Evolutionary conservation across 2,113 vertebrate species (phyloP).

Genomic region (Naja naja): DNA sequence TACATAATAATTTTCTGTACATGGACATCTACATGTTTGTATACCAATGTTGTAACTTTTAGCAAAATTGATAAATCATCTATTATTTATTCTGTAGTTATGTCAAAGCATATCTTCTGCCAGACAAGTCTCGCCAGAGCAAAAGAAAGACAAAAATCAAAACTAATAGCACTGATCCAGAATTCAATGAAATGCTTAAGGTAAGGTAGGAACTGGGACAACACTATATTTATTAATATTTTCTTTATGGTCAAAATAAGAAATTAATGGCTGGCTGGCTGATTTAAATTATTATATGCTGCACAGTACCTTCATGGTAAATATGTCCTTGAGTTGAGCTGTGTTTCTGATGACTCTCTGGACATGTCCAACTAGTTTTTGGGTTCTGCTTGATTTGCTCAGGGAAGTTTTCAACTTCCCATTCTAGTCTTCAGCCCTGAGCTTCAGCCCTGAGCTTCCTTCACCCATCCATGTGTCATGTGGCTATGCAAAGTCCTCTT

Average conservation of each 20-base stretch:
- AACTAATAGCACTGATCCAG: conserved; percentile 86
- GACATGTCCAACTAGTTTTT: background rate
- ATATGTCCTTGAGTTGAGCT: background rate
- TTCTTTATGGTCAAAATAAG: background rate
- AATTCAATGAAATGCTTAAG: conserved; percentile 92
- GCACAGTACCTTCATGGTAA: background rate
- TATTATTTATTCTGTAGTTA: conserved; percentile 74
- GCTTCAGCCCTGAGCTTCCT: too few relatives aligned
- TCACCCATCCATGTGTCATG: background rate
- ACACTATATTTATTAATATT: background rate
- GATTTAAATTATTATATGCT: background rate
- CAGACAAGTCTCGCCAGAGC: conserved; percentile 92
- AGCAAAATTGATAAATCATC: background rate
- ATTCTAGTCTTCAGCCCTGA: too few relatives aligned
- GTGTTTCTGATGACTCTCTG: background rate
- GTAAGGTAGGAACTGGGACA: conserved; percentile 78
- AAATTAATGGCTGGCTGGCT: background rate
- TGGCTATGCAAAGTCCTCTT: background rate
- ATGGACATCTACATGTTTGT: fast-evolving
- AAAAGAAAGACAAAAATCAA: conserved; percentile 97
- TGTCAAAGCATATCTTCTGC: conserved; percentile 95
- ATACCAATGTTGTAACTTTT: background rate
- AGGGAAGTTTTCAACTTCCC: background rate
- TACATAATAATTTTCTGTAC: background rate
- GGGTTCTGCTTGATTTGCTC: background rate